phyloP scores from a whole-genome alignment of 2,888 invertebrate genomes.

The Megaustenia siamemsis region DNA sequence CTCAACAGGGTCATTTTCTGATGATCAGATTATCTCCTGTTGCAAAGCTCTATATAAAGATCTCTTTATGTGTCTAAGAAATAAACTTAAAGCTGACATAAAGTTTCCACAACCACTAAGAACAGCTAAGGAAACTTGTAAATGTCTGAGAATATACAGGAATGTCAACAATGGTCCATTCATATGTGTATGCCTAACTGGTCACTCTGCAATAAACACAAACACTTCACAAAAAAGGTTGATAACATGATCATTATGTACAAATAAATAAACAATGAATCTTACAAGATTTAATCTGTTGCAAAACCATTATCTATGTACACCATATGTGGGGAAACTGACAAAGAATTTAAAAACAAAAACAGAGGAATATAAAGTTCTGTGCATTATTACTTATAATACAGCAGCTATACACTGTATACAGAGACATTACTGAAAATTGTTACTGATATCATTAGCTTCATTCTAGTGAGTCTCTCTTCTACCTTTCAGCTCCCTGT shows the following conservation, averaged over 20 bases:
- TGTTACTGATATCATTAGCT: background rate
- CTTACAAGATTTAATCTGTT: slow-evolving; percentile 2
- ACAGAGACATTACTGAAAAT: background rate
- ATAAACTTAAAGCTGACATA: no score
- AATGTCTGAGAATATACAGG: background rate
- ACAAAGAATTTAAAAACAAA: background rate
- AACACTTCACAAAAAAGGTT: background rate
- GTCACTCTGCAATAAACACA: background rate
- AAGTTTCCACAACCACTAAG: background rate
- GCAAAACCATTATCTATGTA: slow-evolving; percentile 18
- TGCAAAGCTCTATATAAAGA: no score
- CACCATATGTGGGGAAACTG: background rate
- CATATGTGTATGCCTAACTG: background rate
- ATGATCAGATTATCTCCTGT: no score
- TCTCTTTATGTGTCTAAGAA: no score
- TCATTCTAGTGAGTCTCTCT: background rate
- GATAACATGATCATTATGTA: slow-evolving; percentile 33
- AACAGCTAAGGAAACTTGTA: background rate
- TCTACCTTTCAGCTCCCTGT: no score
- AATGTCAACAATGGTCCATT: slow-evolving; percentile 30
- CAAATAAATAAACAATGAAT: slow-evolving; percentile 30
- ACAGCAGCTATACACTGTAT: background rate
- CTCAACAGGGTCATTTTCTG: no score
- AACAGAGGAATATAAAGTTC: background rate
- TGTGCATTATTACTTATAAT: background rate